These are phyloP conservation scores for Danaus melanippus DNA, from an alignment of 1,140 invertebrate genomes.

Conservation along the genomic window DNA sequence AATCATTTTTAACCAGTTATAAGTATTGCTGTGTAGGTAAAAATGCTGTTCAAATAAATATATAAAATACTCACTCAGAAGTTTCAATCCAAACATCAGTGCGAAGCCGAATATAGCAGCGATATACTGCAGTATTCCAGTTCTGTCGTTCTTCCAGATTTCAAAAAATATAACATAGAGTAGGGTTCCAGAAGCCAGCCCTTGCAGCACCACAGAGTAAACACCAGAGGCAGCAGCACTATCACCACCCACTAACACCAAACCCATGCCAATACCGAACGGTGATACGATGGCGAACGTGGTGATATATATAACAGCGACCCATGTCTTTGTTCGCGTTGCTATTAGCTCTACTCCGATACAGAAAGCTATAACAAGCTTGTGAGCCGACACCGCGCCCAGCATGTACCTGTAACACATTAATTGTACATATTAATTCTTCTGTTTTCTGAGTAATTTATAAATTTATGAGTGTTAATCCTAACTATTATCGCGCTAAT, in stretches of 20 bases:
- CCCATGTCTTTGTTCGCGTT: slow-evolving; percentile 74
- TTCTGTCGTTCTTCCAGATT: slow-evolving; percentile 84
- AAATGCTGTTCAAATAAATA: too few species aligned
- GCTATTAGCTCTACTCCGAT: slow-evolving; percentile 85
- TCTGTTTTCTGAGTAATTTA: too few species aligned
- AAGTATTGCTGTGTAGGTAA: too few species aligned
- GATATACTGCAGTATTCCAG: slow-evolving; percentile 80
- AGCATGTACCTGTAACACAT: slow-evolving; percentile 78
- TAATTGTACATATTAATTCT: neutral
- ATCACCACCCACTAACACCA: slow-evolving; percentile 73
- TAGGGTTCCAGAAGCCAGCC: slow-evolving; percentile 88
- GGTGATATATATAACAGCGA: slow-evolving; percentile 80
- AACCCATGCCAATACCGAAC: slow-evolving; percentile 82
- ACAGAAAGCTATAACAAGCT: slow-evolving; percentile 91
- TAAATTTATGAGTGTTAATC: too few species aligned
- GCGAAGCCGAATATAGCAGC: slow-evolving; percentile 82
- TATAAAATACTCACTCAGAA: slow-evolving; percentile 78
- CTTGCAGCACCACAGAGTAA: slow-evolving; percentile 81
- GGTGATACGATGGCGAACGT: slow-evolving; percentile 87
- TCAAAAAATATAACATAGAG: slow-evolving; percentile 94
- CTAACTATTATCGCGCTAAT: too few species aligned
- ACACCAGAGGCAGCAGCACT: slow-evolving; percentile 73
- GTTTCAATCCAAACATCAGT: slow-evolving; percentile 83
- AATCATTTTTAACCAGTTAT: neutral
- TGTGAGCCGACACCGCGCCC: slow-evolving; percentile 88